Base-by-base conservation (phyloP, 2,113 vertebrate genomes). In the Eleginops maclovinus region DNA sequence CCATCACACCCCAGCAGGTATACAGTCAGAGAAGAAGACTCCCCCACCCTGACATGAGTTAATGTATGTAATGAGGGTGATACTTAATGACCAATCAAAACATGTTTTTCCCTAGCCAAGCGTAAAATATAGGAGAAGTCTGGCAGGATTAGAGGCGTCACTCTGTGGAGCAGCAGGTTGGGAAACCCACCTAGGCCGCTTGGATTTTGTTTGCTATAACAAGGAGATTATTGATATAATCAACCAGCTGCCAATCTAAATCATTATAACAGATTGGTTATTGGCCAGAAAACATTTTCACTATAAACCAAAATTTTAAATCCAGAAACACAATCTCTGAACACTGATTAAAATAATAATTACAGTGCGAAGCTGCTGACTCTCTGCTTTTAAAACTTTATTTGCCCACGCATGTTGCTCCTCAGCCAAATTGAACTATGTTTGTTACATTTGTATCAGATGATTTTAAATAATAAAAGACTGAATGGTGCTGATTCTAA, bases 1-100 rank as follows among this genome's bases (percentile, higher is more conserved):
- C 58, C 83, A 76, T 82, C 68, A 54, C 77, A 79, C 53, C 79
- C 60, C 78, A 80, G 90, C 82, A 89, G 90, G 87, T 89, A 88
- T 79, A 77, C 53, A 55, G 19, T 61, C 44, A 81, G 59, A 76
- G 54, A 54, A 49, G 47, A 60, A 40, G 60, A 46, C 46, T 64
- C 53, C 17, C 14, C 60, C 10, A 0, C 46, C 50, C 76, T 15
- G 41, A 76, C 54, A 72, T 46, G 14, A 75, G 73, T 68, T 13
- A 62, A 62, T 81, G 28, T 69, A 75, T 77, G 64, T 72, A 55
- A 53, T 62, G 41, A 54, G 49, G 67, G 24, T 79, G 41, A 63
- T 66, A 71, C 70, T 81, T 62, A 72, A 22, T 41, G 13, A 17
- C 50, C 82, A 64, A 89, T 88, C 68, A 86, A 87, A 90, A 90